Base-by-base conservation (phyloP, 2,797 vertebrate species). In the Clamator glandarius region DNA sequence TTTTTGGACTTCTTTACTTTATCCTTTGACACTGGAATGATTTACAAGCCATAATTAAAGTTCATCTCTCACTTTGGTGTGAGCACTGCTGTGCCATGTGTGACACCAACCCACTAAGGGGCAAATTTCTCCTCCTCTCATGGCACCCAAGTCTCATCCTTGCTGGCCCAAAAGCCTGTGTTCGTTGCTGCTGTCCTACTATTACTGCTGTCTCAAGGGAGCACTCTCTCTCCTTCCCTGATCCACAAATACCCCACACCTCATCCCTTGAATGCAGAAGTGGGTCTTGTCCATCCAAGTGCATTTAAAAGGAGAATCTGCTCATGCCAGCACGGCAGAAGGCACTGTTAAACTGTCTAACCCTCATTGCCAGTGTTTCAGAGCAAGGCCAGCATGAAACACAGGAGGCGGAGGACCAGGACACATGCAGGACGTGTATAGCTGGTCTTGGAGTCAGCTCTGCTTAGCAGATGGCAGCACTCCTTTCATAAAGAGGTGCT, bases 251-350 rank as follows among this genome's bases (percentile, higher is more conserved):
- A 52, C 31, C 15, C 11, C 18, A 10, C 4, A 3, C 5, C 8
- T 91, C 8, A 1, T 26, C 7, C 23, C 2, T 2, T 21, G 0
- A 0, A 7, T 25, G 24, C 11, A 39, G 24, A 4, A 48, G 14
- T 0, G 0, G 21, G 25, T 2, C 4, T 41, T 3, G 0, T 1
- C 2, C 29, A 79, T 51, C 23, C 14, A 12, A 3, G 6, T 35
- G 16, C 41, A 7, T 58, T 75, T 31, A 7, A 18, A 46, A 67
- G 36, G 54, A 79, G 15, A 63, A 7, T 11, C 18, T 51, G 3
- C 18, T 61, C 15, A 35, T 31, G 39, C 15, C 16, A 29, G 1
- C 1, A 2, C 48, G 39, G 18, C 62, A 66, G 52, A 75, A 17
- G 18, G 8, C 24, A 42, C 2, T 33, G 17, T 48, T 41, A 63